phyloP scores from a whole-genome alignment of 2,797 vertebrate genomes.

The Gadopsis bispinosus region DNA sequence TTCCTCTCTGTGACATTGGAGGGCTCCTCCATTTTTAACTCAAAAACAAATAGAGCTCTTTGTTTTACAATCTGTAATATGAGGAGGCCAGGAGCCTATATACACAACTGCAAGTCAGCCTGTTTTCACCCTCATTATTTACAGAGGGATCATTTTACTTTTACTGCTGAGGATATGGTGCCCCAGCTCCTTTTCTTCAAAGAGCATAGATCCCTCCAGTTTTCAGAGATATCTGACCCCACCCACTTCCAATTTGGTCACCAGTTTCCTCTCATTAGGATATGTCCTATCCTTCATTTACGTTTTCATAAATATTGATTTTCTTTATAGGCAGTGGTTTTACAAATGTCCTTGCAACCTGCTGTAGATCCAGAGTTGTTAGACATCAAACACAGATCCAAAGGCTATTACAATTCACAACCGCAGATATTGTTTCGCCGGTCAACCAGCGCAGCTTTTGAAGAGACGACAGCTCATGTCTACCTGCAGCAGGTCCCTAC shows the following conservation, averaged over 20 bases:
- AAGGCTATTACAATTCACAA: background rate
- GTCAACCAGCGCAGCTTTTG: background rate
- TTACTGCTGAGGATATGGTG: background rate
- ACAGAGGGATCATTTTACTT: constrained; percentile 1
- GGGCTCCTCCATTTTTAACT: background rate
- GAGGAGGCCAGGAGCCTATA: background rate
- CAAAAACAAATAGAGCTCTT: background rate
- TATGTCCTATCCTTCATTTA: background rate
- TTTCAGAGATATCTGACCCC: background rate
- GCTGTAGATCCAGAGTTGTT: background rate
- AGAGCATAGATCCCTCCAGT: background rate
- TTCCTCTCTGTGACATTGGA: background rate
- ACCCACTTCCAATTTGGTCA: background rate
- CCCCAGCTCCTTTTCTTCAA: background rate
- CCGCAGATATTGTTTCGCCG: background rate
- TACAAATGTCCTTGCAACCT: background rate
- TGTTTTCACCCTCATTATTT: background rate
- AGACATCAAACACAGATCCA: background rate
- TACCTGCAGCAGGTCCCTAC: constrained; percentile 12
- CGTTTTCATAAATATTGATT: constrained; percentile 22
- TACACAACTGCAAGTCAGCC: background rate
- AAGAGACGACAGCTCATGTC: constrained; percentile 8
- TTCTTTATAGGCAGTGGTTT: background rate
- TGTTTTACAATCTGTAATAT: constrained; percentile 3
- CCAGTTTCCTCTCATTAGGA: background rate